Conservation (phyloP, 2,113 vertebrate genomes). For the Callionymus lyra region DNA sequence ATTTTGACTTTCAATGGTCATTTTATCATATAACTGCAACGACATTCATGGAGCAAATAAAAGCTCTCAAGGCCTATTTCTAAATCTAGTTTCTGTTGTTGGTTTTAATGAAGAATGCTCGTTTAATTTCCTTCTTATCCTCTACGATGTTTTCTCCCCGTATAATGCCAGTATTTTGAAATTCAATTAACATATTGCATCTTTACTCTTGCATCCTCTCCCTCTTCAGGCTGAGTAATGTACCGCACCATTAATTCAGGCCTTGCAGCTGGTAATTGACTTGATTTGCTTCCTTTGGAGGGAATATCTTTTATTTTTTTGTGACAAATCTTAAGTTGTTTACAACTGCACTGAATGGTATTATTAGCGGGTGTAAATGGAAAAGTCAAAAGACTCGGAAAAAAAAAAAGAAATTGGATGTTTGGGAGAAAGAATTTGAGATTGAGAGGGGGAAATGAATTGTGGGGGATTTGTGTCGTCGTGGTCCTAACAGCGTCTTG, state of each 20-base stretch:
- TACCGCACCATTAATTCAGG: constrained; percentile 70
- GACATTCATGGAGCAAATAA: no score
- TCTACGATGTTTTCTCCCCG: no score
- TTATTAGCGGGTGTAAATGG: constrained; percentile 41
- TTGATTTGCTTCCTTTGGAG: constrained; percentile 65
- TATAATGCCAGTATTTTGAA: no score
- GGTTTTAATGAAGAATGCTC: no score
- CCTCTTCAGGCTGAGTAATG: constrained; percentile 67
- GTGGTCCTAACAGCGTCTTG: constrained; percentile 63
- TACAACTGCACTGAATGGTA: constrained; percentile 27
- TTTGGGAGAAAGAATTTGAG: constrained; percentile 23
- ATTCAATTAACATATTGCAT: constrained; percentile 23
- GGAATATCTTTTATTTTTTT: constrained; percentile 44
- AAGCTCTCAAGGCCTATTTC: no score
- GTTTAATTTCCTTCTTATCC: no score
- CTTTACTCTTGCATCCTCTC: constrained; percentile 49
- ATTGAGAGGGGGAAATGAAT: constrained; percentile 28
- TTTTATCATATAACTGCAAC: no score
- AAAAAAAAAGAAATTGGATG: constrained; percentile 24
- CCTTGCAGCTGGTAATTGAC: constrained; percentile 69
- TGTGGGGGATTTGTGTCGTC: constrained; percentile 54
- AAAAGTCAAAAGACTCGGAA: constrained; percentile 5
- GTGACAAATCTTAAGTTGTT: constrained; percentile 50
- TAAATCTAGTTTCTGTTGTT: no score
- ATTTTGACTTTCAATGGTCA: no score